phyloP scores from a whole-genome alignment of 2,888 invertebrate genomes.

The Xestia c-nigrum region DNA sequence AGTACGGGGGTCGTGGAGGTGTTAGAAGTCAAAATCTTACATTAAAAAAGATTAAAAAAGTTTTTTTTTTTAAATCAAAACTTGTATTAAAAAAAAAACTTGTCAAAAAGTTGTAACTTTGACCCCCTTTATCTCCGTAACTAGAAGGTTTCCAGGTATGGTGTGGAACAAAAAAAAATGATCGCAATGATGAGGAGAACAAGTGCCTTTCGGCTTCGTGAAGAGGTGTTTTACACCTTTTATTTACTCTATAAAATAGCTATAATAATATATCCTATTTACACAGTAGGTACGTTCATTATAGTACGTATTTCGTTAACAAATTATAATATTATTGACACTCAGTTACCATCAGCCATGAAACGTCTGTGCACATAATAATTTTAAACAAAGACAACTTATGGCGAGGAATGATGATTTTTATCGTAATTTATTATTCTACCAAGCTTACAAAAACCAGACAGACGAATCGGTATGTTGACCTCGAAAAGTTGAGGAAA shows the following conservation, averaged over 20 bases:
- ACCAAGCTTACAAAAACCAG: neutral
- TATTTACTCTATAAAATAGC: neutral
- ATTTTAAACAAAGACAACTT: neutral
- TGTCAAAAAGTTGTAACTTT: too few species aligned
- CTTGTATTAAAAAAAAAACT: too few species aligned
- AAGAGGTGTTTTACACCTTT: too few species aligned
- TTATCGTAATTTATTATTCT: neutral
- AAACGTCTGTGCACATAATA: slow-evolving; percentile 14
- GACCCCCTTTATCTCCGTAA: too few species aligned
- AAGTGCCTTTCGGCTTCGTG: too few species aligned
- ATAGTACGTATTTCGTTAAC: neutral
- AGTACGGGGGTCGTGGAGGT: too few species aligned
- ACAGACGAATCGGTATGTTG: neutral
- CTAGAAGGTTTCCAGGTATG: too few species aligned
- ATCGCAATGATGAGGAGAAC: too few species aligned
- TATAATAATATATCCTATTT: neutral
- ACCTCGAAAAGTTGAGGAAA: slow-evolving; percentile 4
- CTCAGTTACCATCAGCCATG: neutral
- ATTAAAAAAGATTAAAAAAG: too few species aligned
- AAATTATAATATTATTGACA: neutral
- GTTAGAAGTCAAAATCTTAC: too few species aligned
- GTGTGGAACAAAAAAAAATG: too few species aligned
- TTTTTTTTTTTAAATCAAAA: too few species aligned
- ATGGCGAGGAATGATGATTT: neutral
- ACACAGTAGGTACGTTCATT: neutral